Evolutionary conservation across 2,888 invertebrate genomes (phyloP).

Genomic region (Phyllotreta striolata): DNA sequence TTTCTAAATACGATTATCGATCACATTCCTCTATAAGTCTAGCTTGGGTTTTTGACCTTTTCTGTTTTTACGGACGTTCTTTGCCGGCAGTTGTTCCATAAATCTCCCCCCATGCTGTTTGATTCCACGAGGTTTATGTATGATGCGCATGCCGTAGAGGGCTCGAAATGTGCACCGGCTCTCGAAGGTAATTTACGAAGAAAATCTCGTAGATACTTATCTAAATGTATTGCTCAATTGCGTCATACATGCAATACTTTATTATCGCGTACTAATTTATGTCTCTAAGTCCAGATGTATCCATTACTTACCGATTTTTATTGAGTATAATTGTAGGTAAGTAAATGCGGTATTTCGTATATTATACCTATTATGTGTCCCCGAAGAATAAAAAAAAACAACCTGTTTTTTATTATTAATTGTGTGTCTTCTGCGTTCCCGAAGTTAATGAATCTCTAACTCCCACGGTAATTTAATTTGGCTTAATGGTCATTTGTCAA

Average conservation of each 20-base stretch:
- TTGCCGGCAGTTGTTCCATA: constrained; percentile 24
- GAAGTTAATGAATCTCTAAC: constrained; percentile 17
- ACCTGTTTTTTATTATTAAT: constrained; percentile 21
- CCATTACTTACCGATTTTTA: too few relatives aligned
- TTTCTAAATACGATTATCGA: constrained; percentile 23
- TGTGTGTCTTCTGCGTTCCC: constrained; percentile 4
- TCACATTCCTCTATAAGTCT: constrained; percentile 24
- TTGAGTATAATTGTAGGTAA: too few relatives aligned
- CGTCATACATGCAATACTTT: too few relatives aligned
- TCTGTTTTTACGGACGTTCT: constrained; percentile 24
- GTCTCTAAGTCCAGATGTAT: too few relatives aligned
- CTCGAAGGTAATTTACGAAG: too few relatives aligned
- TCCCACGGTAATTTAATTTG: constrained; percentile 19
- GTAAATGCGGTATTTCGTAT: too few relatives aligned
- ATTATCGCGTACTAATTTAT: too few relatives aligned
- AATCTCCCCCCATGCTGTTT: constrained; percentile 16
- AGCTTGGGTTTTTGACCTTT: constrained; percentile 30
- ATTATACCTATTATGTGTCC: too few relatives aligned
- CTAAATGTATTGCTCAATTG: too few relatives aligned
- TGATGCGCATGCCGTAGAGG: constrained; percentile 19
- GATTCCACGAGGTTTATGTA: constrained; percentile 17
- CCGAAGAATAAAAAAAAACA: constrained; percentile 10
- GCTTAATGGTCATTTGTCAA: constrained; percentile 19
- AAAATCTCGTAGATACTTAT: too few relatives aligned
- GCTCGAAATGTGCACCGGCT: constrained; percentile 13